Conservation (phyloP, 2,113 vertebrate genomes). For the Paraplagusia blochii region DNA sequence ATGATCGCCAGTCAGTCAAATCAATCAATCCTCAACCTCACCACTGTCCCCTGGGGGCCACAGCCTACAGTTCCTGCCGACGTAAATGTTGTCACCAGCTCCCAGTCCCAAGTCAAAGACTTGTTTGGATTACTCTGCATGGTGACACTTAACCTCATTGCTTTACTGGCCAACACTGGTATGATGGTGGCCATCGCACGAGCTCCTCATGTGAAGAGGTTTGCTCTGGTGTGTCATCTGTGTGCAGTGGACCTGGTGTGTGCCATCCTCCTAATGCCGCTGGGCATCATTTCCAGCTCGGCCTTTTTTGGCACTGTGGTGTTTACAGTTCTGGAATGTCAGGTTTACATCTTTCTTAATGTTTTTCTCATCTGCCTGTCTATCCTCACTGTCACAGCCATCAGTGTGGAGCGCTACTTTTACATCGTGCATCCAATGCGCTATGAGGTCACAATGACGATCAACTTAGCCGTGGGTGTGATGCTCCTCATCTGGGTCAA, state of each 20-base stretch:
- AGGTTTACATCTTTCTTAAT: constrained; percentile 86
- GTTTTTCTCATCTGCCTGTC: constrained; percentile 88
- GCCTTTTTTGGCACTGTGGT: constrained; percentile 83
- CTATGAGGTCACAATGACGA: constrained; percentile 86
- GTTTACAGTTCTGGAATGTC: constrained; percentile 84
- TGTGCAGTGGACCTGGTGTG: constrained; percentile 89
- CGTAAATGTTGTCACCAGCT: constrained; percentile 67
- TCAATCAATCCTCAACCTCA: constrained; percentile 55
- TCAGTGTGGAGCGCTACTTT: constrained; percentile 90
- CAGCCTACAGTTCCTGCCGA: constrained; percentile 71
- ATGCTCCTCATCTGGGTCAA: constrained; percentile 85
- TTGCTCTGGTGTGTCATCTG: constrained; percentile 88
- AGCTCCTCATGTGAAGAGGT: constrained; percentile 83
- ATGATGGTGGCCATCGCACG: constrained; percentile 86
- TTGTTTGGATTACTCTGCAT: constrained; percentile 82
- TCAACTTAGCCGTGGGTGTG: constrained; percentile 77
- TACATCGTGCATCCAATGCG: constrained; percentile 91
- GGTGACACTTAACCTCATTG: constrained; percentile 82
- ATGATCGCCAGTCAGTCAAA: constrained; percentile 55
- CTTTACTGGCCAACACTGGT: constrained; percentile 83
- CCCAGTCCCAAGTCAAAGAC: constrained; percentile 77
- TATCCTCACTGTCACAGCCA: constrained; percentile 87
- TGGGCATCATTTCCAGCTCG: constrained; percentile 86
- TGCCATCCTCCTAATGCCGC: constrained; percentile 90
- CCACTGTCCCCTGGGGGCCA: constrained; percentile 56